Evolutionary conservation across 2,797 vertebrate genomes (phyloP).

Genomic region (Otolemur crassicaudatus): DNA sequence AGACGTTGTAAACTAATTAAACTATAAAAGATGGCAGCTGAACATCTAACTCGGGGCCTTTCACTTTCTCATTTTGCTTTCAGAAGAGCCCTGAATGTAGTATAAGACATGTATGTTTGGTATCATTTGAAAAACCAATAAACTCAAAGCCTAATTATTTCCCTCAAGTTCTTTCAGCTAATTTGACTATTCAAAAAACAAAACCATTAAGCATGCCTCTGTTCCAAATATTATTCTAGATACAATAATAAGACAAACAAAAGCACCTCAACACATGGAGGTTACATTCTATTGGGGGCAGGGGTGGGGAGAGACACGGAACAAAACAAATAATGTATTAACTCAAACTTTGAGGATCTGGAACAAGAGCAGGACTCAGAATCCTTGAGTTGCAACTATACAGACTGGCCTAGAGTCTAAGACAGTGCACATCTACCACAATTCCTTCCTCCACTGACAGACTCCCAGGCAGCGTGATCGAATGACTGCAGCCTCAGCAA

Average conservation of each 20-base stretch:
- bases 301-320: neutral
- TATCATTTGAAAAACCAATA: slow-evolving; percentile 5
- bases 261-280: neutral
- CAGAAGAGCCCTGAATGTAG: neutral
- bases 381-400: neutral
- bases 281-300: neutral
- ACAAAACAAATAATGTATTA: neutral
- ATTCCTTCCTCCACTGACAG: neutral
- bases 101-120: neutral
- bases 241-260: neutral
- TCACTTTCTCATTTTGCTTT: neutral
- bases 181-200: neutral
- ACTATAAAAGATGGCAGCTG: neutral
- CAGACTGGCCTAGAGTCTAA: neutral
- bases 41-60: neutral
- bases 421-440: neutral
- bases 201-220: neutral
- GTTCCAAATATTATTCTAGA: neutral
- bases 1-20: neutral
- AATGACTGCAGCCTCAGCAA: slow-evolving; percentile 28
- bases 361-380: neutral
- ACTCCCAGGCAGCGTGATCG: neutral
- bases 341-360: neutral
- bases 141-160: neutral
- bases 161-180: neutral